A percentile compares a stretch with the other conserved stretches of the same genome.
phyloP scores from a whole-genome alignment of 2,113 vertebrate species.

The Mirounga angustirostris region DNA sequence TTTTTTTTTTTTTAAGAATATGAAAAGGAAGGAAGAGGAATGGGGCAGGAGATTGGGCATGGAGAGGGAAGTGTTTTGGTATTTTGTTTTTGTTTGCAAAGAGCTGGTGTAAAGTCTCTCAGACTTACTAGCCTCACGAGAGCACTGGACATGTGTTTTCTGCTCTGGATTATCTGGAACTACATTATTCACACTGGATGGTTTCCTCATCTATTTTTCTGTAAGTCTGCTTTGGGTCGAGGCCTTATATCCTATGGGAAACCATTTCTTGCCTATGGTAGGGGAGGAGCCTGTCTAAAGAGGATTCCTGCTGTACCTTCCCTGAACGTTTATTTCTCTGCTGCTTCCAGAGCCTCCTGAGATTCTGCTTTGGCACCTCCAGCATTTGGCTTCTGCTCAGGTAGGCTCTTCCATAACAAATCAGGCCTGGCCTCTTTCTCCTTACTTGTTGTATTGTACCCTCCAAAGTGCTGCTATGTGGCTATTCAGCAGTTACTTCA shows the following conservation, averaged over 20 bases:
- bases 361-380: constrained; percentile 46
- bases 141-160: neutral
- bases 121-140: neutral
- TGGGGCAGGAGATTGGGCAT: neutral
- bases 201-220: neutral
- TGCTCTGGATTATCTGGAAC: neutral
- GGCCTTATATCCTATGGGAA: neutral
- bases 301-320: neutral
- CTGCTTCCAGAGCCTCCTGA: constrained; percentile 45
- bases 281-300: neutral
- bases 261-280: neutral
- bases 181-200: neutral
- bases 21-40: neutral
- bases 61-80: neutral
- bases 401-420: neutral
- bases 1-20: neutral
- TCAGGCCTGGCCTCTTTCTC: neutral
- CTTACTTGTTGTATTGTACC: neutral
- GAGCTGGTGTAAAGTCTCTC: neutral
- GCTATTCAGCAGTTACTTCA: neutral
- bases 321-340: neutral
- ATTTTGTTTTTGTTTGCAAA: neutral
- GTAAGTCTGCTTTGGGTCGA: neutral
- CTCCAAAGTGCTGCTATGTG: neutral
- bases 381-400: constrained; percentile 45